These are phyloP conservation scores for Altica lythri DNA, from an alignment of 2,888 invertebrate genomes.

Conservation along the genomic window DNA sequence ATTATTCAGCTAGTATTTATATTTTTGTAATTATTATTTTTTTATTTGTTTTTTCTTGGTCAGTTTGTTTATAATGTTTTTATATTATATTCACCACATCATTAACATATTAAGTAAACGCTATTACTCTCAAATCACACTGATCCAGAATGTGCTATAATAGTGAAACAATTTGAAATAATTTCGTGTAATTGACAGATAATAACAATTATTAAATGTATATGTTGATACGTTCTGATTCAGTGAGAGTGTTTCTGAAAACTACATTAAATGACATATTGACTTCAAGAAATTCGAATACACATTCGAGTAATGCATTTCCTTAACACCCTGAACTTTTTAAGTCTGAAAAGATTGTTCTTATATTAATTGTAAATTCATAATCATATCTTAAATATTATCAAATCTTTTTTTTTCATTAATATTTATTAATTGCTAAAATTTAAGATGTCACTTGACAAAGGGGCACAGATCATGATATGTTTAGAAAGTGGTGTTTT, in stretches of 20 bases:
- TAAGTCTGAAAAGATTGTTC: slow-evolving; percentile 40
- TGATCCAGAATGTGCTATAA: neutral
- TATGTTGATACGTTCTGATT: neutral
- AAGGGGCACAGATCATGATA: slow-evolving; percentile 79
- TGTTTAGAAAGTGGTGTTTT: slow-evolving; percentile 78
- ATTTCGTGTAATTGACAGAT: slow-evolving; percentile 5
- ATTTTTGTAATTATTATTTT: neutral
- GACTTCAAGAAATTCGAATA: slow-evolving; percentile 19
- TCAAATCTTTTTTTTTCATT: slow-evolving; percentile 58
- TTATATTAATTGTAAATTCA: slow-evolving; percentile 55
- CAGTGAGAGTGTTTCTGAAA: neutral
- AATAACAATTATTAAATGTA: neutral
- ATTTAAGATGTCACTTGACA: slow-evolving; percentile 66
- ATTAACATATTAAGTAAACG: slow-evolving; percentile 1
- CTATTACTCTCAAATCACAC: slow-evolving; percentile 7
- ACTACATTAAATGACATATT: slow-evolving; percentile 22
- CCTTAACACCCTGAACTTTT: slow-evolving; percentile 25
- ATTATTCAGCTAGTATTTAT: too few species aligned
- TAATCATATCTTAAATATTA: slow-evolving; percentile 57
- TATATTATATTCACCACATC: slow-evolving; percentile 5
- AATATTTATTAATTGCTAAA: slow-evolving; percentile 56
- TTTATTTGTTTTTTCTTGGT: neutral
- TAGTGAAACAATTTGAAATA: neutral
- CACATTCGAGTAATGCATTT: slow-evolving; percentile 17
- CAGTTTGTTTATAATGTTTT: neutral